phyloP scores from a whole-genome alignment of 64 coral and sea anemone species.

The Anthopleura sola region DNA sequence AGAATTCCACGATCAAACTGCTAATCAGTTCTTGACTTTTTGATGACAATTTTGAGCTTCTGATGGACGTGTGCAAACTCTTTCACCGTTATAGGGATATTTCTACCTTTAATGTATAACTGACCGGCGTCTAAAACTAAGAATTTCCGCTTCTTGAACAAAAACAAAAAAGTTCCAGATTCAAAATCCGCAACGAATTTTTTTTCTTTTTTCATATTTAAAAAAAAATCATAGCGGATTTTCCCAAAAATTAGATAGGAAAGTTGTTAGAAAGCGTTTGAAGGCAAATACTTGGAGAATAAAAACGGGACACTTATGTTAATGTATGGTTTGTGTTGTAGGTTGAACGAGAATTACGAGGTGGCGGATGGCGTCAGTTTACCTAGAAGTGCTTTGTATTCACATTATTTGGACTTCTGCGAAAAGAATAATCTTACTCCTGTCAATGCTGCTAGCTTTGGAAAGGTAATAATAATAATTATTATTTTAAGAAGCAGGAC shows the following conservation, averaged over 20 bases:
- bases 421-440: slow-evolving; percentile 92
- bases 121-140: not conserved
- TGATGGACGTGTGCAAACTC: not conserved
- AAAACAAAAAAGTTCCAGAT: not conserved
- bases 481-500: too few relatives aligned
- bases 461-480: slow-evolving; percentile 54
- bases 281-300: too few relatives aligned
- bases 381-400: slow-evolving; percentile 86
- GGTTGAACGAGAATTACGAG: slow-evolving; percentile 98
- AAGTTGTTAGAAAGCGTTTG: too few relatives aligned
- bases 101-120: not conserved
- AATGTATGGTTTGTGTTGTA: not conserved
- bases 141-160: not conserved
- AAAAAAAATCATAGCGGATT: too few relatives aligned
- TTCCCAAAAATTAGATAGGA: too few relatives aligned
- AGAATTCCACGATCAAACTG: not conserved
- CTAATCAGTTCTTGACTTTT: not conserved
- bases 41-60: not conserved
- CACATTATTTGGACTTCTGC: slow-evolving; percentile 97
- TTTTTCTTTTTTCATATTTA: too few relatives aligned
- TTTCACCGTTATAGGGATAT: not conserved
- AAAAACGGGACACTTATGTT: not conserved
- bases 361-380: slow-evolving; percentile 91
- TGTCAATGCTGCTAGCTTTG: slow-evolving; percentile 97
- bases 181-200: not conserved